A percentile compares a stretch with the other conserved stretches of the same genome.
Evolutionary conservation across 2,888 invertebrate genomes (phyloP).

Genomic region (Rhamnusium bicolor): DNA sequence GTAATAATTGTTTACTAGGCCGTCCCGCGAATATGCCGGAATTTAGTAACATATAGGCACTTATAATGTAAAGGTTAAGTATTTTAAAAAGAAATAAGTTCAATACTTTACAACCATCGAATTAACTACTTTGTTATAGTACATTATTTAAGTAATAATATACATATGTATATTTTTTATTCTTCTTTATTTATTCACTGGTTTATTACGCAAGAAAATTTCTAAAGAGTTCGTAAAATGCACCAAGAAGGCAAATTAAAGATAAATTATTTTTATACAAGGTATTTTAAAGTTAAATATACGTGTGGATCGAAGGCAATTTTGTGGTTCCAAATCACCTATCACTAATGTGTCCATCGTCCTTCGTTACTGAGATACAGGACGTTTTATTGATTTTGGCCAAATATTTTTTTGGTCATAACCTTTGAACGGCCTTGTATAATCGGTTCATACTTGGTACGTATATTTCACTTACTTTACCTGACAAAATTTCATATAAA

Average conservation of each 20-base stretch:
- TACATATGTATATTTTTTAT: neutral
- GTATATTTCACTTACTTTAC: too few species aligned
- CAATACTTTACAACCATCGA: neutral
- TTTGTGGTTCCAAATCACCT: too few species aligned
- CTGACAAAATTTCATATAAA: too few species aligned
- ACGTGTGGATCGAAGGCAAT: too few species aligned
- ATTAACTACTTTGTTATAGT: neutral
- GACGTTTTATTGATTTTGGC: too few species aligned
- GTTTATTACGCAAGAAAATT: neutral
- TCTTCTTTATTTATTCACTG: neutral
- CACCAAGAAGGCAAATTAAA: neutral
- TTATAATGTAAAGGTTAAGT: neutral
- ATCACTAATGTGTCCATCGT: too few species aligned
- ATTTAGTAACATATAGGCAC: neutral
- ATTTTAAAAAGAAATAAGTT: neutral
- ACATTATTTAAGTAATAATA: constrained; percentile 1
- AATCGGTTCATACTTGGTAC: too few species aligned
- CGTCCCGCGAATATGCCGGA: neutral
- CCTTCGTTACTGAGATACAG: too few species aligned
- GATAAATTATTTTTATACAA: neutral
- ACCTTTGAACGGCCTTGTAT: too few species aligned
- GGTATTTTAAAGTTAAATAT: too few species aligned
- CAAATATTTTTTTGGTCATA: too few species aligned
- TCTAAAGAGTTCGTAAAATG: neutral
- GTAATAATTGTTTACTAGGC: neutral